phyloP scores from a whole-genome alignment of 2,797 vertebrate species.

The Odontamblyopus lacepedii region DNA sequence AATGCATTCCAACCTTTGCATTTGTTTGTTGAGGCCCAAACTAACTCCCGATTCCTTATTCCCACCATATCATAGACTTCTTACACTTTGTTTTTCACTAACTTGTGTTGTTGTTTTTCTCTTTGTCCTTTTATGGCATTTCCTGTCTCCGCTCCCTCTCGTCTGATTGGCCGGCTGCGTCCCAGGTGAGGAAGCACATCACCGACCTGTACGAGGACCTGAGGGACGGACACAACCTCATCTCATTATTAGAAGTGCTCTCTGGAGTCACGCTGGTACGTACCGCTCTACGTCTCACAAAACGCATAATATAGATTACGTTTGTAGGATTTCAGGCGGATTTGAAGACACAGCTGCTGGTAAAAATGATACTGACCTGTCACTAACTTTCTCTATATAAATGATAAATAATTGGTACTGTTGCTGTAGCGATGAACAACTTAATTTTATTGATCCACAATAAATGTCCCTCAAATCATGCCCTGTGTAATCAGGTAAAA shows the following conservation, averaged over 20 bases:
- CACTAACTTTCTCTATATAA: too few relatives aligned
- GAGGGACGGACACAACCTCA: constrained; percentile 94
- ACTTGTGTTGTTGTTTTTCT: background rate
- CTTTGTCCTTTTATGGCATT: background rate
- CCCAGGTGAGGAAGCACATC: constrained; percentile 92
- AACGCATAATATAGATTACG: background rate
- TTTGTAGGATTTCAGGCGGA: background rate
- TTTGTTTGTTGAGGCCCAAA: too few relatives aligned
- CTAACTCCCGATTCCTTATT: too few relatives aligned
- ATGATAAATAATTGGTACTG: too few relatives aligned
- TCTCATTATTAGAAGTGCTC: constrained; percentile 93
- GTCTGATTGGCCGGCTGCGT: constrained; percentile 1
- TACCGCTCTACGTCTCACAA: constrained; percentile 7
- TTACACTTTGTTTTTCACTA: background rate
- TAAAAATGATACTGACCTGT: too few relatives aligned
- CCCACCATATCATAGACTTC: background rate
- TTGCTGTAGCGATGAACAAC: too few relatives aligned
- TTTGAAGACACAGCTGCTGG: too few relatives aligned
- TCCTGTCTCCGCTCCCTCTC: background rate
- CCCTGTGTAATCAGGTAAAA: background rate
- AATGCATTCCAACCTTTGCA: too few relatives aligned
- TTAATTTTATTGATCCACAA: background rate
- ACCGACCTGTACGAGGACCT: constrained; percentile 94
- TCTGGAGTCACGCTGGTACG: constrained; percentile 93
- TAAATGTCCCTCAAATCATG: too few relatives aligned